Evolutionary conservation across 2,888 invertebrate genomes (phyloP).

Genomic region (Cinara cedri): DNA sequence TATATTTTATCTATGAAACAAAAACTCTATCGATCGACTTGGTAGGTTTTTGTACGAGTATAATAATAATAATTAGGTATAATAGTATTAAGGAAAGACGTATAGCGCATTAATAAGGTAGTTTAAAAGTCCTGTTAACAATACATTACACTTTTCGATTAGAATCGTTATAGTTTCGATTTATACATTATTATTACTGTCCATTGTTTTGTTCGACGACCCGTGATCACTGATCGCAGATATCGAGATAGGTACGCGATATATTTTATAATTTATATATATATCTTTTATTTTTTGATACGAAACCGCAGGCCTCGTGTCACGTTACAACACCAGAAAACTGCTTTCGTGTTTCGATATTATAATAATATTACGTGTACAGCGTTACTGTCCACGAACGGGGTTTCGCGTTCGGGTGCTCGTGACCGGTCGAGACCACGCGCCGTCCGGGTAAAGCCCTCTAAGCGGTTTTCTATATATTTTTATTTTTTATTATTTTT

Average conservation of each 20-base stretch:
- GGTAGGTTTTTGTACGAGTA: no score
- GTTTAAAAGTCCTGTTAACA: not conserved
- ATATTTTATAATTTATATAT: slow-evolving; percentile 26
- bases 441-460: slow-evolving; percentile 27
- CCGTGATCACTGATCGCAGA: slow-evolving; percentile 20
- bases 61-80: no score
- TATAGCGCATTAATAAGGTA: no score
- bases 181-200: not conserved
- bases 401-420: slow-evolving; percentile 30
- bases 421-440: slow-evolving; percentile 48
- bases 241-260: slow-evolving; percentile 37
- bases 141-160: not conserved
- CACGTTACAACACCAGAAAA: slow-evolving; percentile 27
- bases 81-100: no score
- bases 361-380: not conserved
- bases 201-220: slow-evolving; percentile 16
- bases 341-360: slow-evolving; percentile 36
- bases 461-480: slow-evolving; percentile 5
- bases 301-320: slow-evolving; percentile 43
- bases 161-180: not conserved
- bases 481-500: not conserved
- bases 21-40: no score
- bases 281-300: not conserved
- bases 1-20: no score
- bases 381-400: not conserved